Conservation (phyloP, 2,797 vertebrate species). For the Chrosomus eos region DNA sequence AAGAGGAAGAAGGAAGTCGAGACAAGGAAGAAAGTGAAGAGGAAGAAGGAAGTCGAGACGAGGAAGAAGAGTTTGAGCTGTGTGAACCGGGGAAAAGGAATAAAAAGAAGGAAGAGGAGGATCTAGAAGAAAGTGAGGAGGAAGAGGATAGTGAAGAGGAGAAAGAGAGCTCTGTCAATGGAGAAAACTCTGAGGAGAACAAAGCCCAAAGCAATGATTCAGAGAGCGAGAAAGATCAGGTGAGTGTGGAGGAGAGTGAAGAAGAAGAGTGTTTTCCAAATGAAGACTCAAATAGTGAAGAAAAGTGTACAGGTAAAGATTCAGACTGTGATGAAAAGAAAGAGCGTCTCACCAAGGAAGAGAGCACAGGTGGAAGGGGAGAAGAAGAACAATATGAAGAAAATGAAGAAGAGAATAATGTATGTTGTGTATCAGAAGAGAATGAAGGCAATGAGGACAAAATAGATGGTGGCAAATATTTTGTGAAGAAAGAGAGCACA, state of each 20-base stretch:
- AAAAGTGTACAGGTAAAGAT: not conserved
- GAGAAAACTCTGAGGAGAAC: not conserved
- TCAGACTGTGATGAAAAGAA: slow-evolving; percentile 7
- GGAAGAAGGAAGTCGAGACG: not conserved
- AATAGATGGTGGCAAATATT: not conserved
- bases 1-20: not conserved
- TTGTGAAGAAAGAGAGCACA: not conserved
- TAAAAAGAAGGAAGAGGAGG: not conserved
- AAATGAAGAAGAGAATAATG: not conserved
- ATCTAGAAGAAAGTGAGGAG: not conserved
- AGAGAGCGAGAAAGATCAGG: not conserved
- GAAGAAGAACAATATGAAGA: slow-evolving; percentile 4
- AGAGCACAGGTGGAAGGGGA: slow-evolving; percentile 3
- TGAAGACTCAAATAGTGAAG: not conserved
- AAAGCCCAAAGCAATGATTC: not conserved
- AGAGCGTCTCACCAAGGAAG: not conserved
- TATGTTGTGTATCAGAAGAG: not conserved
- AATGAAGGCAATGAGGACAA: not conserved
- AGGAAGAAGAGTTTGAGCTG: slow-evolving; percentile 3
- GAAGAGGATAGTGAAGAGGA: not conserved
- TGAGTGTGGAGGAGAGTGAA: slow-evolving; percentile 26
- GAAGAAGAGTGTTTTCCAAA: not conserved
- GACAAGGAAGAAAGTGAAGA: not conserved
- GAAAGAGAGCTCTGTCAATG: not conserved
- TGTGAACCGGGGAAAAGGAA: not conserved